Evolutionary conservation across 2,888 invertebrate species (phyloP), one percentile per base, ranked within the genome.

Genomic region (Erebia epiphron): DNA sequence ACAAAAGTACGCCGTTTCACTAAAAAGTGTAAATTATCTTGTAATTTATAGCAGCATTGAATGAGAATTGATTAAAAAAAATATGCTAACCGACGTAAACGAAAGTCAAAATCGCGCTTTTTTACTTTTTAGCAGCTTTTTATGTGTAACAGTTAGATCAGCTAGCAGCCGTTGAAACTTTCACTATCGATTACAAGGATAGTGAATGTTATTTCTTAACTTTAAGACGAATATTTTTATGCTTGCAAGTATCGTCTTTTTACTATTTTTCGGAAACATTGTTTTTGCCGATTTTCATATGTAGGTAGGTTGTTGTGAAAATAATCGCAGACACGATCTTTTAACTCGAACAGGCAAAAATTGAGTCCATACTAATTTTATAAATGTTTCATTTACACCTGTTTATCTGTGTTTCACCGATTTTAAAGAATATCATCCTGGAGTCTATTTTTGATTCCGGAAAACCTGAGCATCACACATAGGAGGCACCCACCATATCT

Each of bases 31-130:
- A 11, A 13, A 13, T 46, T 46, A 46, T 13, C 11, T 46, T 11
- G 11, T 46, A 46, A 46, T 46, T 46, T 46, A 46, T 46, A 46
- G 46, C 2, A 21, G 16, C 9, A 9, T 7, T 9, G 54, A 9
- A 16, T 35, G 35, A 21, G 18, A 9, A 56, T 21, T 11, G 18
- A 18, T 11, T 35, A 14, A 7, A 21, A n/a, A 26, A 60, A 61
- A 61, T 11, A 18, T 1, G 43, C 13, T 2, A 61, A 16, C 61
- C 4, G 43, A 61, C 16, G 61, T 61, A 18, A 61, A 61, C 61
- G 61, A 61, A 61, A 61, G 61, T 46, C 43, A 43, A 61, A 60
- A 14, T 35, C n/a, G 61, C 11, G 43, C 18, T 61, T 61, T 35
- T 43, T 61, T 11, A 61, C 43, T 16, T 43, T 61, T 61, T 43